These are phyloP conservation scores for Nesospiza acunhae DNA, from an alignment of 2,113 vertebrate species.

Conservation along the genomic window DNA sequence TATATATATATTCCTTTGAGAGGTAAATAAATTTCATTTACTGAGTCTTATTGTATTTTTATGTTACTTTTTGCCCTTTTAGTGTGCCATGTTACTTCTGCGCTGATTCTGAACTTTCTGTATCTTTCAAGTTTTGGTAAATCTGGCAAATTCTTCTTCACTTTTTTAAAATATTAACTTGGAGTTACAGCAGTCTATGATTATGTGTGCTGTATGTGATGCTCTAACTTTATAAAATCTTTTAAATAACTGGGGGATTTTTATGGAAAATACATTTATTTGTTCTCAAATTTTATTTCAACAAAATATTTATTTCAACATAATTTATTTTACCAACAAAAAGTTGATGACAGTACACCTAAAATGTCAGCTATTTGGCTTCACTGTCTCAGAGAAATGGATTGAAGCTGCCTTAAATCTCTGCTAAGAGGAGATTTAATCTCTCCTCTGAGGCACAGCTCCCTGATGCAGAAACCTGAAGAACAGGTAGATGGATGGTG, in stretches of 20 bases:
- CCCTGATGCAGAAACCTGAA: not conserved
- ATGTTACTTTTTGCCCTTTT: not conserved
- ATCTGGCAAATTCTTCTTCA: not conserved
- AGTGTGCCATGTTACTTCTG: not conserved
- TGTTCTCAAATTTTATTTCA: not conserved
- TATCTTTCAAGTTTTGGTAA: not conserved
- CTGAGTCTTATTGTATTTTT: not conserved
- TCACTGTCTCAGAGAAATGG: not conserved
- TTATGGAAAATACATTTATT: not conserved
- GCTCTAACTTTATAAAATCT: not conserved
- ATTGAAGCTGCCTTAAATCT: not conserved
- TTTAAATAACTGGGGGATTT: not conserved
- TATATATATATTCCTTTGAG: not conserved
- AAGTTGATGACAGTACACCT: not conserved
- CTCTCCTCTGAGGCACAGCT: not conserved
- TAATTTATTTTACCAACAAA: not conserved
- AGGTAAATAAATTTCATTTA: not conserved
- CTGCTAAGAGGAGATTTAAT: not conserved
- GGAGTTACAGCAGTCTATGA: not conserved
- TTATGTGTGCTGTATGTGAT: not conserved
- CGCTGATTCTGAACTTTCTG: not conserved
- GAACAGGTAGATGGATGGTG: rapidly evolving
- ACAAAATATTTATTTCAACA: too few species aligned
- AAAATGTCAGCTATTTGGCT: not conserved
- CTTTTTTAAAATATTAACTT: not conserved